phyloP scores from a whole-genome alignment of 1,140 invertebrate species.

The Lordiphosa stackelbergi region DNA sequence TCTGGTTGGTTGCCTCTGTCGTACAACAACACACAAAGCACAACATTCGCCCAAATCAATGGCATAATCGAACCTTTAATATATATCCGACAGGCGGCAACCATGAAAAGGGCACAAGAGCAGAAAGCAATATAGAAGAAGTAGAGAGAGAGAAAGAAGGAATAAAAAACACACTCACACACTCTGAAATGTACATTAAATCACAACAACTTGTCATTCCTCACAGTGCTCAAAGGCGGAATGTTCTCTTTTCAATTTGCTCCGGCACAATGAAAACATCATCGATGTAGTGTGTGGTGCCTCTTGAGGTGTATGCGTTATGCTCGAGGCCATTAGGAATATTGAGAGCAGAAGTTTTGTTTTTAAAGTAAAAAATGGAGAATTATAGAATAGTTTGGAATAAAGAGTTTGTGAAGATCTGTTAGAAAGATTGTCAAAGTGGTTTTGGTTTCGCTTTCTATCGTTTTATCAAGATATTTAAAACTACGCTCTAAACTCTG shows the following conservation, averaged over 20 bases:
- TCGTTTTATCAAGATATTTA: too few species aligned
- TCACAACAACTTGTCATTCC: constrained; percentile 51
- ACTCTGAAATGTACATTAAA: constrained; percentile 50
- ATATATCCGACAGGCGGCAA: constrained; percentile 42
- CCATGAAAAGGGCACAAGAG: constrained; percentile 18
- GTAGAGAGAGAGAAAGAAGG: not conserved
- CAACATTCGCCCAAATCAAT: constrained; percentile 3
- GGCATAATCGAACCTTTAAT: constrained; percentile 55
- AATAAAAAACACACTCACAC: constrained; percentile 22
- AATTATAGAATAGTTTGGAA: too few species aligned
- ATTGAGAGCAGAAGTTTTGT: not conserved
- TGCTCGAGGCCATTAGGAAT: not conserved
- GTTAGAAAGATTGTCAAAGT: too few species aligned
- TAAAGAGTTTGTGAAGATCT: too few species aligned
- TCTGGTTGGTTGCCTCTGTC: constrained; percentile 40
- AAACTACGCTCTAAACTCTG: too few species aligned
- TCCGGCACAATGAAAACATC: constrained; percentile 51
- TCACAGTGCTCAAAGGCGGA: constrained; percentile 15
- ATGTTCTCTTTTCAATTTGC: constrained; percentile 41
- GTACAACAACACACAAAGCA: constrained; percentile 3
- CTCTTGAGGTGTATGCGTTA: constrained; percentile 44
- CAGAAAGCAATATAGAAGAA: constrained; percentile 39
- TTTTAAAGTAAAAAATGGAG: too few species aligned
- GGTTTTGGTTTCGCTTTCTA: too few species aligned
- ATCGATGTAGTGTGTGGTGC: constrained; percentile 6